Conservation (phyloP, 2,113 vertebrate species). For the Martes martes region DNA sequence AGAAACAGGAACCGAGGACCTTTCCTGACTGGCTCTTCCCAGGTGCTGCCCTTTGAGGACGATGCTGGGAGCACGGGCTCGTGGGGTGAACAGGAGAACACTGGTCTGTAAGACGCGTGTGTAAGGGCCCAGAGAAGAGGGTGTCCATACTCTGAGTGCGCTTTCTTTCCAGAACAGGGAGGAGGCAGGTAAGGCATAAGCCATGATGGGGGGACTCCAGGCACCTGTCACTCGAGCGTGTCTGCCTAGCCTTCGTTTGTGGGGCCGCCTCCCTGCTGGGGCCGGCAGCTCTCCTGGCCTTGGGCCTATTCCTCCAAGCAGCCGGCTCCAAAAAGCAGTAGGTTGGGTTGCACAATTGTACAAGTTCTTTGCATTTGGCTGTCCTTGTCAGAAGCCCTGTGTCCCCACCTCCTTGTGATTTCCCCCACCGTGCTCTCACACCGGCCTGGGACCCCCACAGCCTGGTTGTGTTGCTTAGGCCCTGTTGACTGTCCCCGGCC, state of each 20-base stretch:
- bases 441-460: fast-evolving
- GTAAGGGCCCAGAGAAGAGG: neutral
- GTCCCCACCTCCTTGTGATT: neutral
- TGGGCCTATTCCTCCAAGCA: neutral
- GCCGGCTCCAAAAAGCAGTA: neutral
- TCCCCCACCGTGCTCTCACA: neutral
- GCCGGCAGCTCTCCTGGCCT: fast-evolving
- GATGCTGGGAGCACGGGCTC: neutral
- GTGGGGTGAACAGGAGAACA: neutral
- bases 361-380: neutral
- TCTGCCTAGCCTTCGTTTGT: neutral
- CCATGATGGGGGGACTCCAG: fast-evolving
- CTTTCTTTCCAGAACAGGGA: neutral
- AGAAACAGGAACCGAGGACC: neutral
- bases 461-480: neutral
- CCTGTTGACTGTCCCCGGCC: neutral
- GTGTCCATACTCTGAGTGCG: neutral
- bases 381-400: neutral
- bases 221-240: neutral
- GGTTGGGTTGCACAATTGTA: neutral
- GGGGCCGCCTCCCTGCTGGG: fast-evolving
- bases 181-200: neutral
- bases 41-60: neutral
- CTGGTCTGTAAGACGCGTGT: fast-evolving
- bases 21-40: neutral